Base-by-base conservation (phyloP, 2,113 vertebrate species). In the Odocoileus hemionus region DNA sequence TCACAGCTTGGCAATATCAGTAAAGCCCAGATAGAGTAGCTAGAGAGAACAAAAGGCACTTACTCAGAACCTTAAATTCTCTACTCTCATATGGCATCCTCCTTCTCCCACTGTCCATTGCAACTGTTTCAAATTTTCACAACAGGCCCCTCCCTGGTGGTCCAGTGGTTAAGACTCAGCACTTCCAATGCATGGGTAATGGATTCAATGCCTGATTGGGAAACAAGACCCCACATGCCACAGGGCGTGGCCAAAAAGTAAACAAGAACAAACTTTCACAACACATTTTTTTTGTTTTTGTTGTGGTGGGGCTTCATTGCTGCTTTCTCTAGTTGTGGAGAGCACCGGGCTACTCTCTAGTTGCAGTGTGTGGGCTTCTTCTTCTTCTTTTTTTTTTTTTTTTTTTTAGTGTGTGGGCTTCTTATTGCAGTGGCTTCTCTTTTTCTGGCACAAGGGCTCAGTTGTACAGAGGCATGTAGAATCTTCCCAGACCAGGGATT, bases 11-110 rank as follows among this genome's bases (percentile, higher is more conserved):
- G 64, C 76, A 58, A 60, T 74, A 58, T 78, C 61, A 6, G 58
- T 25, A 76, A 95, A 88, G n/a, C 39, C 26, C 80, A 36, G 89
- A 33, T 43, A 60, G n/a, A 76, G 85, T 74, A 45, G 39, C 64
- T 95, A 61, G 45, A 64, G 50, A 94, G 39, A 97, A 80, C 36
- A 26, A 67, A 67, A 95, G 55, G 28, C 39, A 61, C 47, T 92
- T 61, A 80, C 17, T 39, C 91, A 58, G 47, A 76, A 76, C 74
- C 16, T 82, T 89, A 76, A 96, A 64, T 39, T 92, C 36, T 79
- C 39, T 14, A 25, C 60, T 91, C 30, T 92, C 57, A 9, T 15
- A 86, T 43, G 2, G 15, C 36, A n/a, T 82, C n/a, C 25, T 92
- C 28, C 26, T 12, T 43, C 30, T n/a, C 58, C 87, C 23, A 45